A percentile compares a stretch with the other conserved stretches of the same genome.
These are phyloP conservation scores for Mamestra brassicae DNA, from an alignment of 2,888 invertebrate genomes.

Conservation along the genomic window DNA sequence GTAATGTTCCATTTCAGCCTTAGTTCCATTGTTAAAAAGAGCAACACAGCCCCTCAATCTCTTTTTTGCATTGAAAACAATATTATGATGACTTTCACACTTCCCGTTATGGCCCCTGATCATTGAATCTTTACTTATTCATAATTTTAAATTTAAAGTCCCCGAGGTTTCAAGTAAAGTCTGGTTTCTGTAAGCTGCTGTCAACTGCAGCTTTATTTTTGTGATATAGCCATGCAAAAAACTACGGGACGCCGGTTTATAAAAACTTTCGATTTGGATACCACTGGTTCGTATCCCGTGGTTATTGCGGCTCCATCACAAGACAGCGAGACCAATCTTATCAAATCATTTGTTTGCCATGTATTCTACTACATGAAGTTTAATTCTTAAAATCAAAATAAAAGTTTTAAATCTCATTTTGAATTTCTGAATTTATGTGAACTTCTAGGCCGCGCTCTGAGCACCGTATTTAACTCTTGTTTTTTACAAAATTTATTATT, in stretches of 20 bases:
- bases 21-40: too few relatives aligned
- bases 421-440: slow-evolving; percentile 1
- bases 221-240: neutral
- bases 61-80: neutral
- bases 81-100: slow-evolving; percentile 1
- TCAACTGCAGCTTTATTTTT: slow-evolving; percentile 24
- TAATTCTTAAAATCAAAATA: neutral
- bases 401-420: slow-evolving; percentile 11
- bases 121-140: neutral
- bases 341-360: neutral
- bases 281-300: neutral
- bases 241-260: neutral
- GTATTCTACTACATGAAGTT: neutral
- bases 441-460: slow-evolving; percentile 35
- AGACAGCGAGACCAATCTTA: neutral
- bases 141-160: neutral
- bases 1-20: too few relatives aligned
- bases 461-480: neutral
- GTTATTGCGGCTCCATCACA: slow-evolving; percentile 17
- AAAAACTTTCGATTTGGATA: too few relatives aligned
- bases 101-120: neutral
- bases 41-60: too few relatives aligned
- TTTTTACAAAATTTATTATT: neutral
- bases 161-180: neutral
- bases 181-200: neutral